Conservation (phyloP, 1,140 invertebrate species). For the Ectropis grisescens region DNA sequence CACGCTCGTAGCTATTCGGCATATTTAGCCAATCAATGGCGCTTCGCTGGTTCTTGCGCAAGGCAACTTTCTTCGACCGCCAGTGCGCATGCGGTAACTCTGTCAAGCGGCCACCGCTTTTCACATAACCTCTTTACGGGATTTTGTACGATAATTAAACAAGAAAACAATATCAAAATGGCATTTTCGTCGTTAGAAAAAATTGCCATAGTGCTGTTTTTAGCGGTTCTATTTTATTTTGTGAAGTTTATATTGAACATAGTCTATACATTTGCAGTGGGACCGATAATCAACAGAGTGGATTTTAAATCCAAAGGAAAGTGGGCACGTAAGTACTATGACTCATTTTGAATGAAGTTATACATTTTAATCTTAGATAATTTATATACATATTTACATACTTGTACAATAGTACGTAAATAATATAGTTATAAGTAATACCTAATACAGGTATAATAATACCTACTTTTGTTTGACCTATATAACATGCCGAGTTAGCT, state of each 20-base stretch:
- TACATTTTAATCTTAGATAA: too few relatives aligned
- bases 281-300: conserved; percentile 39
- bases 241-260: conserved; percentile 25
- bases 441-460: too few relatives aligned
- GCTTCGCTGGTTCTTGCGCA: conserved; percentile 18
- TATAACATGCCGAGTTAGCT: too few relatives aligned
- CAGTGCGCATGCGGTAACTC: conserved; percentile 27
- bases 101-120: conserved; percentile 21
- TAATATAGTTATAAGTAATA: too few relatives aligned
- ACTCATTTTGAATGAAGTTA: too few relatives aligned
- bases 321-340: conserved; percentile 56
- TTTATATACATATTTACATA: too few relatives aligned
- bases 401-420: too few relatives aligned
- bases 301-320: conserved; percentile 48
- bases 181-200: conserved; percentile 22
- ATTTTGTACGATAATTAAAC: not conserved
- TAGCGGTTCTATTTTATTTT: conserved; percentile 16
- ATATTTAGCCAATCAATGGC: not conserved
- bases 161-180: conserved; percentile 15
- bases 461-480: too few relatives aligned
- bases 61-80: conserved; percentile 30
- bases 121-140: conserved; percentile 4
- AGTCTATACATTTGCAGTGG: conserved; percentile 37
- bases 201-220: conserved; percentile 22
- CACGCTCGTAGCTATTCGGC: not conserved